Conservation (phyloP, 2,113 vertebrate species). For the Corynorhinus townsendii region DNA sequence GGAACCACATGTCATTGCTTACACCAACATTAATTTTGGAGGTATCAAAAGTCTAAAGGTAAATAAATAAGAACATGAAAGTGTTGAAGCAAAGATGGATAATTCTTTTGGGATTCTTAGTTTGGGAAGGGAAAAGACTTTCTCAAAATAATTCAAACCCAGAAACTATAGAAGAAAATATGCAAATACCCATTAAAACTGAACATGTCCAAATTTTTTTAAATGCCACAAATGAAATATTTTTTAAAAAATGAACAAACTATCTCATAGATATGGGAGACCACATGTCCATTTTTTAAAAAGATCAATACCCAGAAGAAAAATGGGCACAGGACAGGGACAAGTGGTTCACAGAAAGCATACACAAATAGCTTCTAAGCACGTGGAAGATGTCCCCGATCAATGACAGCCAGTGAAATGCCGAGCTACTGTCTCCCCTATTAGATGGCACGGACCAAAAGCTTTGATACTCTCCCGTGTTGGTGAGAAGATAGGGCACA, state of each 20-base stretch:
- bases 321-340: background rate
- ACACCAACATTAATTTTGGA: background rate
- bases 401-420: background rate
- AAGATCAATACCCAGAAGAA: conserved; percentile 16
- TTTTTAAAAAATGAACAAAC: background rate
- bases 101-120: background rate
- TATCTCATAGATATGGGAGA: background rate
- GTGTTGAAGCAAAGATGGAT: background rate
- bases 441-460: background rate
- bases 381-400: background rate
- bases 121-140: background rate
- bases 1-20: background rate
- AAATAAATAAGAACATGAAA: background rate
- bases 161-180: background rate
- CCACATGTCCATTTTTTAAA: background rate
- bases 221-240: background rate
- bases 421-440: background rate
- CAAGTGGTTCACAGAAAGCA: background rate
- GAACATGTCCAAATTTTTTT: background rate
- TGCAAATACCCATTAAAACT: background rate
- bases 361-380: conserved; percentile 18
- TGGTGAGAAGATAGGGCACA: background rate
- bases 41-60: background rate
- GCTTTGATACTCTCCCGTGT: background rate
- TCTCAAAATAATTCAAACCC: background rate